Base-by-base conservation (phyloP, 2,797 vertebrate species). In the Protosalanx chinensis region DNA sequence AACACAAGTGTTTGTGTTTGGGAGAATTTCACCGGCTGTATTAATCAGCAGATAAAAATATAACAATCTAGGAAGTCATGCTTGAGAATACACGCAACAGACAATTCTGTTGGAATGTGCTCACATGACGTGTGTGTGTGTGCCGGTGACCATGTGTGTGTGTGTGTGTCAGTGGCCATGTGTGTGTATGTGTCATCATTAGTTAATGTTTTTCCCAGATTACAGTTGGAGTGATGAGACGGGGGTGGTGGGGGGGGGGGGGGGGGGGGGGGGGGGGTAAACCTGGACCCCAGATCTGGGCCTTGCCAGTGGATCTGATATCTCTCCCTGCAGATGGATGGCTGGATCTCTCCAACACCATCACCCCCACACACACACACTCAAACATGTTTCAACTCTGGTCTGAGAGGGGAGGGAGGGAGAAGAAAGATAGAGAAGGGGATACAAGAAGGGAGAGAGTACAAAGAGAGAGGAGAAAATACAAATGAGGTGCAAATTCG, bases 41-140 rank as follows among this genome's bases (percentile, higher is more conserved):
- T 88, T 88, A 87, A 87, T 88, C 80, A 79, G 77, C 79, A 86
- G 80, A 88, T 87, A 81, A 78, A 82, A 79, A 56, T 37, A 59
- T 56, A 67, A 56, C 60, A 13, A 15, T 30, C 29, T 6, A 2
- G 16, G 27, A 51, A 51, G 16, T 51, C 23, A 2, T 15, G 12
- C 3, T 2, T 18, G 15, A 6, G 8, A 29, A 6, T 18, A 6
- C 30, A 62, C 60, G 32, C 29, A 30, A 29, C 16, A 58, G 61
- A 66, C 71, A 37, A 7, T 37, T 7, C 35, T 37, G 6, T 35
- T 37, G 5, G 35, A 6, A 37, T 16, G 41, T 70, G 29, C 32
- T 27, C 61, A 61, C 23, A 15, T 37, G 6, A 37, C 6, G 33
- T 35, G 33, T 35, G 33, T 35, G 33, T 35, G 33, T 35, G 33